These are phyloP conservation scores for Numenius phaeopus DNA, from an alignment of 2,797 vertebrate species.

Conservation along the genomic window DNA sequence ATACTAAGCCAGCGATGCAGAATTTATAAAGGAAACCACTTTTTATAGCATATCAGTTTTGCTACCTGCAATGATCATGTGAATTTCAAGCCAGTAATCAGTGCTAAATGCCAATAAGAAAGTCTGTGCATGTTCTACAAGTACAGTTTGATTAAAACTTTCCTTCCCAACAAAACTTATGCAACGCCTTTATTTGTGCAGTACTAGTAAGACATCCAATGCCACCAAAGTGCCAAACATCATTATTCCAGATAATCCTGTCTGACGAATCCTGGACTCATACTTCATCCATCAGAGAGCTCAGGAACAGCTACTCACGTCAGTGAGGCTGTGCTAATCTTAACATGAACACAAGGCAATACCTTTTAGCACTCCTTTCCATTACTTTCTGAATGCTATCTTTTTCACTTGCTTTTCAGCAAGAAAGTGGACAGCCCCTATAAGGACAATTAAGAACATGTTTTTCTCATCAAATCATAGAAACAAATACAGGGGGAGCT, in stretches of 20 bases:
- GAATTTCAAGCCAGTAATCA: not conserved
- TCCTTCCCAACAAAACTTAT: not conserved
- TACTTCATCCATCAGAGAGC: not conserved
- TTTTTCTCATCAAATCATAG: not conserved
- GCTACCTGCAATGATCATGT: not conserved
- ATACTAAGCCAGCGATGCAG: not conserved
- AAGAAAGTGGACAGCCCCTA: not conserved
- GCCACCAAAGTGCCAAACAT: not conserved
- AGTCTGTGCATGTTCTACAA: not conserved
- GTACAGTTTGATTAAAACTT: not conserved
- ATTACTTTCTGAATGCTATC: not conserved
- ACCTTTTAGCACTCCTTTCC: not conserved
- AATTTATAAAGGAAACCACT: not conserved
- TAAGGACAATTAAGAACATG: not conserved
- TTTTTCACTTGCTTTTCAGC: not conserved
- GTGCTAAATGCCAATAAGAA: not conserved
- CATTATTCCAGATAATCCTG: not conserved
- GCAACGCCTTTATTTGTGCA: not conserved
- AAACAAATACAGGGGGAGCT: not conserved
- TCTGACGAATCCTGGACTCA: not conserved
- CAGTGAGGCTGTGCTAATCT: not conserved
- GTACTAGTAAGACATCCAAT: not conserved
- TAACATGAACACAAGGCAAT: not conserved
- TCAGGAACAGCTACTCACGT: not conserved
- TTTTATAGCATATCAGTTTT: not conserved